phyloP scores from a whole-genome alignment of 1,140 invertebrate species.

The Anastrepha ludens region DNA sequence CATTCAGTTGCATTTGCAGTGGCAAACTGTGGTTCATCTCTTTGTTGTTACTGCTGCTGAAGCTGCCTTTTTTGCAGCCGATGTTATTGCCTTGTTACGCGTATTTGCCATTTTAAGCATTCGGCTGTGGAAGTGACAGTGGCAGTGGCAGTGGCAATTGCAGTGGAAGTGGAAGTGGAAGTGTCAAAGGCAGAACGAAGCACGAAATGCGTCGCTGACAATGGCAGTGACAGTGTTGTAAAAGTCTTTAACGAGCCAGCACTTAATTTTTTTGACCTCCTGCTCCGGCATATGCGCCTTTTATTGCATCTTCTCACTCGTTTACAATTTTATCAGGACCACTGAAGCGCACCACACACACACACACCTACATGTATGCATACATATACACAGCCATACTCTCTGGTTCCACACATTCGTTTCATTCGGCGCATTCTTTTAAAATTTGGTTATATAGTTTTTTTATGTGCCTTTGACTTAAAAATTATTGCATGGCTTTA shows the following conservation, averaged over 20 bases:
- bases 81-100: constrained; percentile 41
- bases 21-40: neutral
- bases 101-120: constrained; percentile 47
- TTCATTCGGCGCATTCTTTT: neutral
- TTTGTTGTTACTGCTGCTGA: neutral
- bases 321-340: neutral
- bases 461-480: constrained; percentile 32
- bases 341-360: neutral
- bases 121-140: neutral
- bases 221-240: constrained; percentile 47
- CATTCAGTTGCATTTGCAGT: neutral
- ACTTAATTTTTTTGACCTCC: constrained; percentile 36
- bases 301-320: neutral
- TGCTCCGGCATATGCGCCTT: neutral
- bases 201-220: neutral
- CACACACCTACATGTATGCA: neutral
- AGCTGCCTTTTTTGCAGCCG: neutral
- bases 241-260: constrained; percentile 41
- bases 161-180: neutral
- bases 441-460: constrained; percentile 29
- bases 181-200: neutral
- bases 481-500: constrained; percentile 51
- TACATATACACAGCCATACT: no score
- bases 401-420: neutral
- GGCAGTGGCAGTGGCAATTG: neutral